Base-by-base conservation (phyloP, 1,140 invertebrate genomes). In the Anoplophora glabripennis region DNA sequence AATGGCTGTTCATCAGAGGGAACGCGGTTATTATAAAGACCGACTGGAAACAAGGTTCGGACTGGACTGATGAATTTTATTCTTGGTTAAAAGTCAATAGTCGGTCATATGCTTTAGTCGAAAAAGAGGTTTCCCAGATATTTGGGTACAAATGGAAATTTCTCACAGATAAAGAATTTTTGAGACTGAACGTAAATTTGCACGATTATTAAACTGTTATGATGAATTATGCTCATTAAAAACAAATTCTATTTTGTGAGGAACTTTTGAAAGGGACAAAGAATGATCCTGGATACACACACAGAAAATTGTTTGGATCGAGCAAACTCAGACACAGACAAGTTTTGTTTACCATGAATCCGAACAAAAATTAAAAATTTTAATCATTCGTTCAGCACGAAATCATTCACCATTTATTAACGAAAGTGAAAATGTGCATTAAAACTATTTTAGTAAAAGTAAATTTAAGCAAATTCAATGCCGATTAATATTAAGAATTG, bases 121-220 rank as follows among this genome's bases (percentile, higher is more conserved):
- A 86, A 67, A 75, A 76, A 17, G 87, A 89, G 77, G 83, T 93
- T 15, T 86, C 86, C 0, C 79, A 78, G 68, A 83, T 87, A 41
- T 72, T 93, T 11, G 84, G 84, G 1, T 82, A 83, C 48, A 75
- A 77, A 49, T 93, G 91, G 91, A 75, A 75, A n/a, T 84, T 90
- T 75, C 65, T 92, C 10, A 80, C 81, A 10, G 90, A 93, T 73
- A 83, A 81, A 61, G 82, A 89, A 65, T 93, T 89, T 69, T 83
- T 83, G 54, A 67, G 55, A 17, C 49, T 75, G 15, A 53, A 64
- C 35, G 28, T 64, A 5, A 62, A 67, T 53, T 57, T 67, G 17
- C 61, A 65, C 37, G 60, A 66, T 49, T 63, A 61, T 37, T 63
- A 28, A 63, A 35, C 5, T 40, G 38, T 40, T 40, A 4, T n/a